phyloP scores from a whole-genome alignment of 2,797 vertebrate species.

The Darevskia mixta region DNA sequence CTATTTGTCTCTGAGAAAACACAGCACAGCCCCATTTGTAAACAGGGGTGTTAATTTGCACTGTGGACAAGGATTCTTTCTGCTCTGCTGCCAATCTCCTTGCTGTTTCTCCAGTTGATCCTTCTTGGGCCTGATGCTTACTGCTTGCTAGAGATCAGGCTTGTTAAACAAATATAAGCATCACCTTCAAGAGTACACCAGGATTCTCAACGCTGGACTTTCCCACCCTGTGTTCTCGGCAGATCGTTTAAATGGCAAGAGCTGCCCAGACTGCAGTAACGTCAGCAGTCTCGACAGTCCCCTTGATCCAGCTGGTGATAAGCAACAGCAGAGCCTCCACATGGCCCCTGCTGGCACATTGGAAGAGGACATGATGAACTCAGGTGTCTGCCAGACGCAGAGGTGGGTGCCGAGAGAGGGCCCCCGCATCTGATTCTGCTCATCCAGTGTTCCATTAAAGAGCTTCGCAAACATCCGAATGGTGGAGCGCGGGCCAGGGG shows the following conservation, averaged over 20 bases:
- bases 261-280: conserved; percentile 36
- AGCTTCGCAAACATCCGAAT: conserved; percentile 66
- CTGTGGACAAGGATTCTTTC: background rate
- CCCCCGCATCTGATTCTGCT: conserved; percentile 51
- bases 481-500: conserved; percentile 65
- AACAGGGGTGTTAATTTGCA: rapidly evolving
- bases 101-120: background rate
- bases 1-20: background rate
- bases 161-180: background rate
- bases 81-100: background rate
- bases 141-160: conserved; percentile 26
- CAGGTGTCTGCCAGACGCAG: conserved; percentile 69
- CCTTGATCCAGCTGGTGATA: conserved; percentile 43
- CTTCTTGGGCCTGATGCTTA: background rate
- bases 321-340: conserved; percentile 61
- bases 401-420: conserved; percentile 50
- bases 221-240: background rate
- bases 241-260: background rate
- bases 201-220: background rate
- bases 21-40: background rate
- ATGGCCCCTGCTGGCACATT: conserved; percentile 58
- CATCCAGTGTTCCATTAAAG: conserved; percentile 61
- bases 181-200: background rate
- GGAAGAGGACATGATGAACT: conserved; percentile 35
- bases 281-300: conserved; percentile 20